These are phyloP conservation scores for Heterotis niloticus DNA, from an alignment of 2,113 vertebrate genomes.

Conservation along the genomic window DNA sequence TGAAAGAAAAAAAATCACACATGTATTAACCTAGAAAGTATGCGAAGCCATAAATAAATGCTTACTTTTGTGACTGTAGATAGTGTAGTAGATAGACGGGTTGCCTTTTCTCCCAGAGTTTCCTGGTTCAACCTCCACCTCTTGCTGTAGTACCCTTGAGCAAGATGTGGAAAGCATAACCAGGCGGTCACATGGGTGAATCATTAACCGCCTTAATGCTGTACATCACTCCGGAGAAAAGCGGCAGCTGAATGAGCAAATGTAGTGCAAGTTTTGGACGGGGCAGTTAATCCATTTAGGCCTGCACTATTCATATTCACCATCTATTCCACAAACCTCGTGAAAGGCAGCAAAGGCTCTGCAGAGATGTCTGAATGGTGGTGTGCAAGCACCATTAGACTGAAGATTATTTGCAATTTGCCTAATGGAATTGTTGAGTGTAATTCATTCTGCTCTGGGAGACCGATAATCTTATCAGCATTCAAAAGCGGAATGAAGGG, in stretches of 20 bases:
- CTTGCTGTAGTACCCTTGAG: no score
- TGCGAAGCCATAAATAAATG: not conserved
- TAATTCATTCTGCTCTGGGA: slow-evolving; percentile 13
- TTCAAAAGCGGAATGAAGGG: not conserved
- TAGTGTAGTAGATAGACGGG: no score
- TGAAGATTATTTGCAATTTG: slow-evolving; percentile 23
- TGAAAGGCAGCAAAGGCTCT: not conserved
- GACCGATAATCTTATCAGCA: slow-evolving; percentile 15
- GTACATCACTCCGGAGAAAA: no score
- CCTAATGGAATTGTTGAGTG: slow-evolving; percentile 18
- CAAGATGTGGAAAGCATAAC: no score
- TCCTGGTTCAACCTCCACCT: not conserved
- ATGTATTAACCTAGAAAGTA: not conserved
- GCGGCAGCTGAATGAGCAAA: no score
- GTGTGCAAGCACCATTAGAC: slow-evolving; percentile 15
- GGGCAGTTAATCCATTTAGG: not conserved
- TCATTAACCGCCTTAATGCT: not conserved
- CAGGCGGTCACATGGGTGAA: not conserved
- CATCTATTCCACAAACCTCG: not conserved
- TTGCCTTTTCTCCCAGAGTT: no score
- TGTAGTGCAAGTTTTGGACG: not conserved
- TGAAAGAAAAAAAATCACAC: not conserved
- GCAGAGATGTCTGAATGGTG: not conserved
- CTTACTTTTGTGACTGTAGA: not conserved
- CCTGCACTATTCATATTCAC: not conserved